A percentile compares a stretch with the other conserved stretches of the same genome.
Conservation (phyloP, 2,888 invertebrate genomes). For the Ditula angustiorana region DNA sequence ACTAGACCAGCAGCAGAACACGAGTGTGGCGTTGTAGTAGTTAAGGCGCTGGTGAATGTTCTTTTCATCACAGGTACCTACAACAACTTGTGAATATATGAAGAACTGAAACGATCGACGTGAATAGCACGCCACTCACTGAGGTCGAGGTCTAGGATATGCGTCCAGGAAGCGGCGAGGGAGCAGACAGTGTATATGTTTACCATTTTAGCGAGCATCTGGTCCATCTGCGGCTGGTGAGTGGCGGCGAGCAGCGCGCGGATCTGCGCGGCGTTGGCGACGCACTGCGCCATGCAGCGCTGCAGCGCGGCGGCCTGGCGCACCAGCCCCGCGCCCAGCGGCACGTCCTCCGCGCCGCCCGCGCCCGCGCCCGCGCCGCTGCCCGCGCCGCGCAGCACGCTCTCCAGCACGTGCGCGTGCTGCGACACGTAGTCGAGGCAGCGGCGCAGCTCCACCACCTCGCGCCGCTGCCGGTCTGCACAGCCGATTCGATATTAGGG, state of each 20-base stretch:
- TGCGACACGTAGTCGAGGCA: slow-evolving; percentile 80
- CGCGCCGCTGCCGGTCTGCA: slow-evolving; percentile 75
- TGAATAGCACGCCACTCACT: too few relatives aligned
- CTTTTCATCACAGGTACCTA: too few relatives aligned
- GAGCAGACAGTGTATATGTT: too few relatives aligned
- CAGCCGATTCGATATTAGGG: too few relatives aligned
- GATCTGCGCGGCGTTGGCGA: slow-evolving; percentile 77
- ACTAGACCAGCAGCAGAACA: too few relatives aligned
- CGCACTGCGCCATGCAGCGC: slow-evolving; percentile 82
- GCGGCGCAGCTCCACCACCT: slow-evolving; percentile 76
- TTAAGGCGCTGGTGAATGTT: too few relatives aligned
- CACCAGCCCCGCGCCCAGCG: slow-evolving; percentile 73
- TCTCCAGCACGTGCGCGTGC: slow-evolving; percentile 79
- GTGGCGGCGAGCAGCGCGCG: slow-evolving; percentile 72
- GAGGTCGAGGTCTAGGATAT: too few relatives aligned
- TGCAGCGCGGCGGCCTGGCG: slow-evolving; percentile 79
- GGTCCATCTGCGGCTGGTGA: slow-evolving; percentile 81
- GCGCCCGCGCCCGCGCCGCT: slow-evolving; percentile 46
- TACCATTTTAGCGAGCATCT: slow-evolving; percentile 81
- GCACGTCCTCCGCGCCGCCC: slow-evolving; percentile 55
- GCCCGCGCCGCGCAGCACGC: slow-evolving; percentile 72
- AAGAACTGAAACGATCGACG: too few relatives aligned
- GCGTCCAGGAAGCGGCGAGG: too few relatives aligned
- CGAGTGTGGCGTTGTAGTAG: too few relatives aligned
- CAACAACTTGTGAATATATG: too few relatives aligned